phyloP scores from a whole-genome alignment of 2,113 vertebrate species.

The zebrafish (Danio rerio) region GRCz12tu NC_133197.1:33284501-33285000 shows the following conservation, averaged over 20 bases:
- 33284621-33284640: no score
- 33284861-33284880: slow-evolving; percentile 87
- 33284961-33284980: no score
- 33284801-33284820: slow-evolving; percentile 93
- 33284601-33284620: neutral
- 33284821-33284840: slow-evolving; percentile 93
- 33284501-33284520: no score
- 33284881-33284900: slow-evolving; percentile 91
- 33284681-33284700: no score
- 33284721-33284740: neutral
- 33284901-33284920: slow-evolving; percentile 83
- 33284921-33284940: slow-evolving; percentile 87
- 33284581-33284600: neutral
- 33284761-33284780: slow-evolving; percentile 84
- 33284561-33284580: no score
- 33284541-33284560: no score
- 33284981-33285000: no score
- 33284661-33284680: no score
- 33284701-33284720: no score
- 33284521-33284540: no score
- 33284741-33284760: slow-evolving; percentile 12
- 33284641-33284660: no score
- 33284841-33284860: slow-evolving; percentile 91
- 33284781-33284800: slow-evolving; percentile 88
- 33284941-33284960: slow-evolving; percentile 75